phyloP scores from a whole-genome alignment of 2,113 vertebrate genomes.

The Scytalopus superciliaris region DNA sequence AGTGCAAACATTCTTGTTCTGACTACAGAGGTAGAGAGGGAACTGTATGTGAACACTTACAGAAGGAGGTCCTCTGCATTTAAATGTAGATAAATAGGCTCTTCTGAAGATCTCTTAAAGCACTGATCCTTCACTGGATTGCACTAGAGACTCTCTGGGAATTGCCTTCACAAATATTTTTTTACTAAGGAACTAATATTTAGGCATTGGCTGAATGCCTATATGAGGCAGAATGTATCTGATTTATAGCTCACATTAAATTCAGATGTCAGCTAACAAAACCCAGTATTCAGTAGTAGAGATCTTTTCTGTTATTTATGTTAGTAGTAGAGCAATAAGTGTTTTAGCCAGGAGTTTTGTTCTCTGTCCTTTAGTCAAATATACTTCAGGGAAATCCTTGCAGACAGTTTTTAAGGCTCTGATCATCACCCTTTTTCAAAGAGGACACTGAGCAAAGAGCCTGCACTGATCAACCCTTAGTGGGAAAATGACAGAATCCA shows the following conservation, averaged over 20 bases:
- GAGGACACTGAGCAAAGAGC: background rate
- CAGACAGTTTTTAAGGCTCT: background rate
- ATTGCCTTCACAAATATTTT: background rate
- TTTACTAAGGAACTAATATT: background rate
- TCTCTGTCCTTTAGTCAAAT: background rate
- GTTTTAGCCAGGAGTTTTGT: background rate
- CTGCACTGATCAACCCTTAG: background rate
- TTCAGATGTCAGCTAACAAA: background rate
- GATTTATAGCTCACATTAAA: background rate
- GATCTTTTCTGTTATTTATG: background rate
- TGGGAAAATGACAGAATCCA: background rate
- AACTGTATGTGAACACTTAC: background rate
- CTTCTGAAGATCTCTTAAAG: background rate
- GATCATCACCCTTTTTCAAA: background rate
- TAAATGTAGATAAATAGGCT: background rate
- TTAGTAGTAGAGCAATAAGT: background rate
- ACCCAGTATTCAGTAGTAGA: background rate
- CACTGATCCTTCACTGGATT: background rate
- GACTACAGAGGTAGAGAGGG: background rate
- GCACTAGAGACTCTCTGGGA: background rate
- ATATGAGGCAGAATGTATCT: background rate
- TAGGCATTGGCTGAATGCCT: background rate
- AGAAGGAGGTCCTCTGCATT: background rate
- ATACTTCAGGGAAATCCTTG: background rate
- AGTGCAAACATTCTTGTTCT: background rate